Base-by-base conservation (phyloP, 1,140 invertebrate species). In the Caenorhabditis latens region DNA sequence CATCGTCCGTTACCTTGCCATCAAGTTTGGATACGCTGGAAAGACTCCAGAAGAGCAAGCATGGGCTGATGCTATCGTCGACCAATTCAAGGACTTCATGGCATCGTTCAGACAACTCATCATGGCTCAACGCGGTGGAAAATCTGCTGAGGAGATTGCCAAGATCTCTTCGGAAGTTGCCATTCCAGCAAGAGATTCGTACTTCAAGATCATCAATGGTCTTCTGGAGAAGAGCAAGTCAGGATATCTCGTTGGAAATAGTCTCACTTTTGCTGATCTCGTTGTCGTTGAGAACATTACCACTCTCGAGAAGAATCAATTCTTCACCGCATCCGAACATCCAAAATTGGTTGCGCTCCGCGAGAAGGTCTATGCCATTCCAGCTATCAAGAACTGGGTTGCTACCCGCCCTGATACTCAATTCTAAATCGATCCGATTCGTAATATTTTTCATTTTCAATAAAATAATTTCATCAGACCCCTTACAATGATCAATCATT, bases 11-110 rank as follows among this genome's bases (percentile, higher is more conserved):
- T 87, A 84, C 21, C 53, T 84, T 13, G 79, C 83, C 43, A 65
- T 24, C 5, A 84, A 84, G 50, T 61, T 65, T 42, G 86, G 86
- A 43, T 63, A 65, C 43, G 83, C 79, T 71, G 83, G 83, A 21
- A 83, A 84, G n/a, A 58, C 55, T 43, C 57, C 86, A 24, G 57
- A 84, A 50, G 86, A 87, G 83, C 32, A 83, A 48, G 86, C 83
- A 19, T 53, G 63, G 48, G 85, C 65, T n/a, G 85, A 86, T 61
- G 85, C 85, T 21, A 42, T 86, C 11, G 67, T 48, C 50, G 85
- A 86, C n/a, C 85, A 86, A 42, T 55, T 57, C 85, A 86, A 82
- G 40, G 86, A 87, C 58, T 87, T 58, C 43, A 84, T 57, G 48
- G 19, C 8, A 48, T 48, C 55, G 24, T 87, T 67, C n/a, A 57